These are phyloP conservation scores for Drosophila paranaensis DNA, from an alignment of 2,888 invertebrate species.

Conservation along the genomic window DNA sequence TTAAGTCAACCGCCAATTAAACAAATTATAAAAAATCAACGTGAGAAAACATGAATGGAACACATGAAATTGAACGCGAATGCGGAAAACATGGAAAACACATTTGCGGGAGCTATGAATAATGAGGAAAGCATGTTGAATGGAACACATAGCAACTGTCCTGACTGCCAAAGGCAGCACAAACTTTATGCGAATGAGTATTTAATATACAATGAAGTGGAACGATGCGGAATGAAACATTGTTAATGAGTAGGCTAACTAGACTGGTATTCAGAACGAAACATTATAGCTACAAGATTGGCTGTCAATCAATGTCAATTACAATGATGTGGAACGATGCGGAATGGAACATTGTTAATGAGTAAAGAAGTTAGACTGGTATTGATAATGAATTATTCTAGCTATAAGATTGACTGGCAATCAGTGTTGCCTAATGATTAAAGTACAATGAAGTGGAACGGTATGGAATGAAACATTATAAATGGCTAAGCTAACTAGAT, in stretches of 20 bases:
- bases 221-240: constrained; percentile 1
- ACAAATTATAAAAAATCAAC: constrained; percentile 18
- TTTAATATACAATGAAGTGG: neutral
- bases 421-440: neutral
- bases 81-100: neutral
- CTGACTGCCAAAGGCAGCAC: neutral
- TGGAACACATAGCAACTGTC: neutral
- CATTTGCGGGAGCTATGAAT: neutral
- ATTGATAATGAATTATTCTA: too few relatives aligned
- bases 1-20: constrained; percentile 34
- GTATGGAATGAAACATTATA: neutral
- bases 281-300: too few relatives aligned
- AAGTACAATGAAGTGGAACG: neutral
- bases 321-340: too few relatives aligned
- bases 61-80: neutral
- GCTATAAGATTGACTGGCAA: neutral
- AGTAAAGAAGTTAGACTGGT: too few relatives aligned
- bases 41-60: neutral
- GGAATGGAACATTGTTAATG: too few relatives aligned
- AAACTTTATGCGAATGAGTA: neutral
- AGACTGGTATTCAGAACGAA: neutral
- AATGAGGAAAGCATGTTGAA: neutral
- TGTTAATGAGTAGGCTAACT: neutral
- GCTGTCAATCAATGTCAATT: too few relatives aligned
- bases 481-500: neutral